A percentile compares a stretch with the other conserved stretches of the same genome.
phyloP scores from a whole-genome alignment of 1,140 invertebrate species.

The Drosophila baimaii region DNA sequence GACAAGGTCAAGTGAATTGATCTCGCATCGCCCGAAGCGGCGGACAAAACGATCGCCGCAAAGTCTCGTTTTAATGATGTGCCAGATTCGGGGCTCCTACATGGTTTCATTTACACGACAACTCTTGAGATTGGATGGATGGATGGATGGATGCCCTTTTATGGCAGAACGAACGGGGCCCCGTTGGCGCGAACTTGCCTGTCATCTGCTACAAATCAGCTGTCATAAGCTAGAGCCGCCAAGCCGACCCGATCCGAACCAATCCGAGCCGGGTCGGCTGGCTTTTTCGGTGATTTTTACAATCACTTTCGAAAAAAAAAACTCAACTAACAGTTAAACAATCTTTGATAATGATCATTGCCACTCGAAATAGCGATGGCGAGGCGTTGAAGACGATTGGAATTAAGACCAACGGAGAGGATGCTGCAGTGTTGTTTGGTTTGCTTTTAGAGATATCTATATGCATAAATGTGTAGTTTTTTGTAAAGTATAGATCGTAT shows the following conservation, averaged over 20 bases:
- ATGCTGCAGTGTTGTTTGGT: slow-evolving; percentile 18
- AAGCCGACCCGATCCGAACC: slow-evolving; percentile 40
- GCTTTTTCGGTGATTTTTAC: slow-evolving; percentile 63
- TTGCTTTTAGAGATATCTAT: too few species aligned
- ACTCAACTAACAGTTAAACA: slow-evolving; percentile 39
- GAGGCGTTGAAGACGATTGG: slow-evolving; percentile 27
- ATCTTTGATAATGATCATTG: slow-evolving; percentile 74
- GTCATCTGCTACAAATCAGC: slow-evolving; percentile 82
- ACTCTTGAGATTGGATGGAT: slow-evolving; percentile 47
- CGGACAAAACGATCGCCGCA: slow-evolving; percentile 44
- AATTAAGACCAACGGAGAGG: slow-evolving; percentile 23
- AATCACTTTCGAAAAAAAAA: slow-evolving; percentile 79
- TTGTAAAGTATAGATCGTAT: too few species aligned
- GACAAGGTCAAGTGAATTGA: slow-evolving; percentile 71
- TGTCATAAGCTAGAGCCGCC: slow-evolving; percentile 78
- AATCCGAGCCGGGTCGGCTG: slow-evolving; percentile 11
- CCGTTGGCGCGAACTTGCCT: slow-evolving; percentile 76
- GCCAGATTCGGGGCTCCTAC: slow-evolving; percentile 53
- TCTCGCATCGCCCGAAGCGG: slow-evolving; percentile 30
- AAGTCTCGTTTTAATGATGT: slow-evolving; percentile 75
- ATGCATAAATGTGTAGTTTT: too few species aligned
- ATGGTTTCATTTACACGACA: slow-evolving; percentile 64
- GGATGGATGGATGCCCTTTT: slow-evolving; percentile 56
- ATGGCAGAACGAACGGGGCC: slow-evolving; percentile 65
- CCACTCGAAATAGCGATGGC: slow-evolving; percentile 16